phyloP scores from a whole-genome alignment of 2,888 invertebrate species.

The Tetranychus truncatus region DNA sequence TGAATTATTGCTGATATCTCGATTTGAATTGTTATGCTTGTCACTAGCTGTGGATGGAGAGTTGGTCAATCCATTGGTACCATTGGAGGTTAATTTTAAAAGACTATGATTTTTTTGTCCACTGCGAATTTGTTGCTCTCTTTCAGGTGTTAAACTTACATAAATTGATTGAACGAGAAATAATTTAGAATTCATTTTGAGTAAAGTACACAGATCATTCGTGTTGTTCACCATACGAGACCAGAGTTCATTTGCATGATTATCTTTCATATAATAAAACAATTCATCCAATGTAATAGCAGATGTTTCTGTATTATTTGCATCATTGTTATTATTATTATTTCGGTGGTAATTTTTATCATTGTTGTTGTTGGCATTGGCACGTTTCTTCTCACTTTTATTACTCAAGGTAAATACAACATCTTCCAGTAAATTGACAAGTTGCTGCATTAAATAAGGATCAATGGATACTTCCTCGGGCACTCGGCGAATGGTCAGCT shows the following conservation, averaged over 20 bases:
- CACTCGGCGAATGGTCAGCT: conserved; percentile 24
- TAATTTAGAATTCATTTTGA: conserved; percentile 79
- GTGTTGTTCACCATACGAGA: conserved; percentile 73
- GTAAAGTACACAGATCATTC: conserved; percentile 68
- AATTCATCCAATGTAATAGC: conserved; percentile 58
- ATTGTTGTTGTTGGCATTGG: neutral
- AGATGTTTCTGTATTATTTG: conserved; percentile 1
- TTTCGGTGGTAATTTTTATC: conserved; percentile 7
- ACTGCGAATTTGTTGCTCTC: conserved; percentile 16
- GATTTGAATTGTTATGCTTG: neutral
- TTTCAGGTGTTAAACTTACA: conserved; percentile 48
- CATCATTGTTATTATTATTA: conserved; percentile 3
- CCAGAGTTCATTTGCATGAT: conserved; percentile 50
- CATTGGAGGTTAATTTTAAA: neutral
- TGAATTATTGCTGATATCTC: neutral
- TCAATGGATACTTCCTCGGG: conserved; percentile 28
- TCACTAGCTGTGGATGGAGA: neutral
- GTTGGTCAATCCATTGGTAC: neutral
- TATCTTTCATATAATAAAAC: conserved; percentile 53
- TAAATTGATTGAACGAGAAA: conserved; percentile 83
- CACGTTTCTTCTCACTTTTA: conserved; percentile 6
- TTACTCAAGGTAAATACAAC: conserved; percentile 8
- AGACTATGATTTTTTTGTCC: neutral
- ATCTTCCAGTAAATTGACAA: conserved; percentile 27
- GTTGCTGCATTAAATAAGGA: conserved; percentile 28